Evolutionary conservation across 2,797 vertebrate genomes (phyloP).

Genomic region (Sarcoramphus papa): DNA sequence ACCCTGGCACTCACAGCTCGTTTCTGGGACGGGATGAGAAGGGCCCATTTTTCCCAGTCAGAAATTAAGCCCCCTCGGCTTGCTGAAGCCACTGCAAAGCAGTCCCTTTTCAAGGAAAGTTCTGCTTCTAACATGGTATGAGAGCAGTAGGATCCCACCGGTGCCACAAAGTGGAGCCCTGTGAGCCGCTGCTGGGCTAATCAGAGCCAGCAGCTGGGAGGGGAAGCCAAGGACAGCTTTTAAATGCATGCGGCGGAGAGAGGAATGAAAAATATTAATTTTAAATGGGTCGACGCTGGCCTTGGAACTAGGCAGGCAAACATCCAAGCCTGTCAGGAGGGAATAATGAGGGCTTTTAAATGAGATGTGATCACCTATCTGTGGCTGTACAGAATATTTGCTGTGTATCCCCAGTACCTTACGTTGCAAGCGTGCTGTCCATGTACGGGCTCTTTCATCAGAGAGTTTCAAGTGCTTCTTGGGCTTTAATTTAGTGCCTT

Average conservation of each 20-base stretch:
- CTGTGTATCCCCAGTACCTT: background rate
- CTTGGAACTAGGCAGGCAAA: slow-evolving; percentile 43
- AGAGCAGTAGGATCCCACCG: slow-evolving; percentile 27
- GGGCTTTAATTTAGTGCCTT: slow-evolving; percentile 29
- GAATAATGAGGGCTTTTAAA: slow-evolving; percentile 49
- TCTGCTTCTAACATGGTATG: background rate
- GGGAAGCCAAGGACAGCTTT: slow-evolving; percentile 10
- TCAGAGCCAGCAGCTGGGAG: background rate
- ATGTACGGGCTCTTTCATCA: background rate
- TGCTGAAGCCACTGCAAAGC: background rate
- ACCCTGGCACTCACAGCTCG: background rate
- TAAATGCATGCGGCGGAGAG: background rate
- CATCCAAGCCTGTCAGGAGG: slow-evolving; percentile 48
- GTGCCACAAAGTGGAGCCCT: background rate
- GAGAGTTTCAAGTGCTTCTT: background rate
- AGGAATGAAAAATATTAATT: slow-evolving; percentile 51
- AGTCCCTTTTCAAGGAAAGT: slow-evolving; percentile 40
- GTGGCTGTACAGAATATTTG: background rate
- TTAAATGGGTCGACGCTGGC: slow-evolving; percentile 16
- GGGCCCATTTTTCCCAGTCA: fast-evolving
- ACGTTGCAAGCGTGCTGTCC: background rate
- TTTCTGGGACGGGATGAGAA: background rate
- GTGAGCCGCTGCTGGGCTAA: background rate
- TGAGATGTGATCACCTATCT: slow-evolving; percentile 54
- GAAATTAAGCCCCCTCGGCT: background rate